A percentile compares a stretch with the other conserved stretches of the same genome.
These are phyloP conservation scores for Heterodera filipjevi DNA, from an alignment of 2,888 invertebrate genomes.

Conservation along the genomic window DNA sequence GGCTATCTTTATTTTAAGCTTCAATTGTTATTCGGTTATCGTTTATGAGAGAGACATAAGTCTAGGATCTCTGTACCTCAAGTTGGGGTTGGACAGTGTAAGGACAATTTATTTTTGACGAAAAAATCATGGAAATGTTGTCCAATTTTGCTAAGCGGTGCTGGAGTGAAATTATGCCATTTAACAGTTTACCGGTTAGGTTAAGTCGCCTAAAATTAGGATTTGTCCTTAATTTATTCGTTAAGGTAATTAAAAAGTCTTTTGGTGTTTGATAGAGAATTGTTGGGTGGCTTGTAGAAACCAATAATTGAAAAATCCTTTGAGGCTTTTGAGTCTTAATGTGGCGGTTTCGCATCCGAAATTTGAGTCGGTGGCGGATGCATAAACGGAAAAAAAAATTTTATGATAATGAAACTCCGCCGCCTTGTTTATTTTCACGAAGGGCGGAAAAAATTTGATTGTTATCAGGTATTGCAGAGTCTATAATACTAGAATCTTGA, in stretches of 20 bases:
- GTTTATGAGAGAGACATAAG: background rate
- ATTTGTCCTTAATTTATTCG: no score
- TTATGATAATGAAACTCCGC: no score
- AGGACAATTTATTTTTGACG: background rate
- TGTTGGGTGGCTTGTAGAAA: background rate
- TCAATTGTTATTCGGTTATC: background rate
- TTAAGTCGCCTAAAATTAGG: no score
- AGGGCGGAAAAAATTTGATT: no score
- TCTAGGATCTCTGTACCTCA: background rate
- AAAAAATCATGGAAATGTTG: background rate
- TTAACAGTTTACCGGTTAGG: background rate
- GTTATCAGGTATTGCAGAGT: no score
- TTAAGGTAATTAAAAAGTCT: no score
- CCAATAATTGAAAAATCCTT: background rate
- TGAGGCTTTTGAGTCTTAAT: background rate
- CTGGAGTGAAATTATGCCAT: background rate
- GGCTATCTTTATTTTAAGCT: background rate
- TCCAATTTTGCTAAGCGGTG: background rate
- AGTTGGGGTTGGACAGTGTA: background rate
- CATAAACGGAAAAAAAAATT: background rate
- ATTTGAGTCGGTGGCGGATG: background rate
- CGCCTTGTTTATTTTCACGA: no score
- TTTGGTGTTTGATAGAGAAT: no score
- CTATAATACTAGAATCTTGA: no score
- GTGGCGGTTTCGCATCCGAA: background rate